Base-by-base conservation (phyloP, 2,113 vertebrate species). In the Charina bottae region DNA sequence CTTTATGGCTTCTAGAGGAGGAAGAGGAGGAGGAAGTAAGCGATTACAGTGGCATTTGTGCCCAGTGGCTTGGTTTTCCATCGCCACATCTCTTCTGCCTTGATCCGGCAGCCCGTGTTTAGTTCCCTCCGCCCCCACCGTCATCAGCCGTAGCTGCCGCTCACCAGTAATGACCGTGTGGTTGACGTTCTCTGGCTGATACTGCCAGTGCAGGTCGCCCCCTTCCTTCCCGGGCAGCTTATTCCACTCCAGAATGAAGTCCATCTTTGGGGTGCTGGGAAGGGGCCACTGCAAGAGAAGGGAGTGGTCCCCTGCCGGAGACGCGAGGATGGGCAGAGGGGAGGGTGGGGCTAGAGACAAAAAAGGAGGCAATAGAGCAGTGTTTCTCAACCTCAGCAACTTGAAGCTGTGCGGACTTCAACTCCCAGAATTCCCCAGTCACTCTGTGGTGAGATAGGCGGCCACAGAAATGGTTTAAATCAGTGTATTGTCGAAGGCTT, bases 221-320 rank as follows among this genome's bases (percentile, higher is more conserved):
- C n/a, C 23, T 96, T 95, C 95, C 85, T 96, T 95, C 42, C 62
- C 94, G 10, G 54, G 90, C 87, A 88, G 96, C 64, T 2, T 93
- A 84, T 68, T 93, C 97, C 97, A 98, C 90, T 98, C 97, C 24
- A 98, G 92, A 7, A 97, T 92, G 56, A 96, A 98, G 64, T 94
- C 92, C 54, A 88, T 92, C 2, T 33, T 21, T 2, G 89, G 46
- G 19, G 58, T 46, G 55, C 19, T 58, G 3, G 90, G 91, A 37
- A 83, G 78, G 24, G 78, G 37, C 93, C 85, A 95, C n/a, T 84
- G 85, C 3, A 96, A 19, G 23, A 87, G 92, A 13, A 95, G 83
- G 59, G 93, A 59, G 42, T 15, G 59, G 59, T 92, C 72, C 1
- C 92, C 68, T 4, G 23, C 90, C 1, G 94, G 83, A 23, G 64